Evolutionary conservation across 2,888 invertebrate genomes (phyloP).

Genomic region (Melanargia galathea): DNA sequence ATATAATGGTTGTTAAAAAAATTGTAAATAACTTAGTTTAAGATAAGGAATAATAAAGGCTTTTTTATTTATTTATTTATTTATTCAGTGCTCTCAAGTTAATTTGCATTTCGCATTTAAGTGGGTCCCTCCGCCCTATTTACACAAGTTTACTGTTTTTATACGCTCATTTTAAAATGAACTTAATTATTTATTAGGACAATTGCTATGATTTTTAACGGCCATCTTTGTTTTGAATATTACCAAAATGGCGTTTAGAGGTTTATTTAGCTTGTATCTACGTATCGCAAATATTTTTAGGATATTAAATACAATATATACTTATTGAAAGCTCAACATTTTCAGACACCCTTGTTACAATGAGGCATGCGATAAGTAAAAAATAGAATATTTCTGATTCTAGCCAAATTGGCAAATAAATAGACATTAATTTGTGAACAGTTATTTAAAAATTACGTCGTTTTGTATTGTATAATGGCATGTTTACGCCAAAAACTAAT

Average conservation of each 20-base stretch:
- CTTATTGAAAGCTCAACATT: conserved; percentile 75
- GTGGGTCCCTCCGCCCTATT: conserved; percentile 59
- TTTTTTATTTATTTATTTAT: no score
- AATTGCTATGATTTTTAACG: conserved; percentile 30
- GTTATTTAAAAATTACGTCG: conserved; percentile 41
- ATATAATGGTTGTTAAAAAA: no score
- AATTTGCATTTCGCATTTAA: conserved; percentile 50
- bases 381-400: conserved; percentile 44
- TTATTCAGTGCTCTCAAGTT: conserved; percentile 44
- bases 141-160: conserved; percentile 20
- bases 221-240: conserved; percentile 50
- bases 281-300: conserved; percentile 45
- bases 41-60: no score
- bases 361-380: conserved; percentile 61
- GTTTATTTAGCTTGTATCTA: conserved; percentile 41
- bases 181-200: conserved; percentile 18
- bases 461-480: conserved; percentile 44
- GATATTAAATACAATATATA: conserved; percentile 61
- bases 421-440: conserved; percentile 37
- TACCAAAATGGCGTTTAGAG: conserved; percentile 42
- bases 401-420: conserved; percentile 48
- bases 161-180: conserved; percentile 22
- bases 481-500: conserved; percentile 59
- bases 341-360: conserved; percentile 71
- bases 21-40: no score